phyloP scores from a whole-genome alignment of 1,140 invertebrate species.

The Triops cancriformis region DNA sequence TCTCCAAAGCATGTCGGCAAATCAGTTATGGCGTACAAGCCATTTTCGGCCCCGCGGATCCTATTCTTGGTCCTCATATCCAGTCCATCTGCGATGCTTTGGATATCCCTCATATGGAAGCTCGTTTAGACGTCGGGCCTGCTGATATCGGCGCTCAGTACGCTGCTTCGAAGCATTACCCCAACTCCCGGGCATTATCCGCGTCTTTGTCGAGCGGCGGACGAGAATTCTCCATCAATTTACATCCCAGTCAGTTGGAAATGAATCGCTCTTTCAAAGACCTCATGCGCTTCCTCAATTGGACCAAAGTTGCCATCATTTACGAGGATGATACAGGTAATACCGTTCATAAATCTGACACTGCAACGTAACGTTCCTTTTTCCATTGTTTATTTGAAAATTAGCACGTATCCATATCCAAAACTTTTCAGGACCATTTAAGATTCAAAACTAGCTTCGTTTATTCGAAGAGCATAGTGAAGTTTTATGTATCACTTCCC shows the following conservation, averaged over 20 bases:
- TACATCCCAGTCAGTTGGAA: slow-evolving; percentile 74
- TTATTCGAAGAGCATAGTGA: slow-evolving; percentile 2
- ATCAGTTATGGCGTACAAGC: slow-evolving; percentile 75
- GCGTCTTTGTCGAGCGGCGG: slow-evolving; percentile 35
- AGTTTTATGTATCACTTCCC: neutral
- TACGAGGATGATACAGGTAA: slow-evolving; percentile 80
- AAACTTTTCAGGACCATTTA: too few relatives aligned
- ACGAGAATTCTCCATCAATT: slow-evolving; percentile 78
- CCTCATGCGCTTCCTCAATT: slow-evolving; percentile 78
- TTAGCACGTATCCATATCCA: too few relatives aligned
- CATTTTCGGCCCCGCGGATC: slow-evolving; percentile 79
- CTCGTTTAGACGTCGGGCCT: slow-evolving; percentile 55
- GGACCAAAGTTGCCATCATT: slow-evolving; percentile 85
- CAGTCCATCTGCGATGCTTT: slow-evolving; percentile 78
- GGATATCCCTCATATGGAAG: slow-evolving; percentile 80
- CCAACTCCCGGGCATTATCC: neutral
- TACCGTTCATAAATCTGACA: neutral
- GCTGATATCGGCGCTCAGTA: neutral
- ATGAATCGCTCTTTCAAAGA: slow-evolving; percentile 78
- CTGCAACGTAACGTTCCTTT: neutral
- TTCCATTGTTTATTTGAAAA: too few relatives aligned
- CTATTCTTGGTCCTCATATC: slow-evolving; percentile 69
- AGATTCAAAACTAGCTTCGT: too few relatives aligned
- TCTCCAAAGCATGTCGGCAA: slow-evolving; percentile 63
- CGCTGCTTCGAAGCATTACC: neutral